Evolutionary conservation across 2,888 invertebrate genomes (phyloP).

Genomic region (Allacma fusca): DNA sequence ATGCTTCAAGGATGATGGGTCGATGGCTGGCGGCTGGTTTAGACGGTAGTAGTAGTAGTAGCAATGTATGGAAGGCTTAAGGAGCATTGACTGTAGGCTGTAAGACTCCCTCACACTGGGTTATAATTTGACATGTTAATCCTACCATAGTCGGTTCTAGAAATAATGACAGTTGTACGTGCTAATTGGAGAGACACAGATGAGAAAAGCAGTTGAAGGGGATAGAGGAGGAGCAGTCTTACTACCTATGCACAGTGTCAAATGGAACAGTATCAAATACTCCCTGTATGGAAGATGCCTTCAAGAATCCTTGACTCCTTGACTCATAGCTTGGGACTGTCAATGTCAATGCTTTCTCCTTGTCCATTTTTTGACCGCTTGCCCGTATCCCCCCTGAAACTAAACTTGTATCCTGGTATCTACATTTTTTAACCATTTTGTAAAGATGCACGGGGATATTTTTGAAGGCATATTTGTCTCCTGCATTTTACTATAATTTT

Average conservation of each 20-base stretch:
- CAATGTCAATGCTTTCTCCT: too few species aligned
- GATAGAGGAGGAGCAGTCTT: background rate
- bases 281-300: background rate
- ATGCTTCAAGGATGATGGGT: too few species aligned
- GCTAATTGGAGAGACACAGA: background rate
- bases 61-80: background rate
- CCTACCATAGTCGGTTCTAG: background rate
- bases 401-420: too few species aligned
- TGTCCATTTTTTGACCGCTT: too few species aligned
- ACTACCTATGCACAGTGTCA: background rate
- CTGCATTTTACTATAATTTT: too few species aligned
- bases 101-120: background rate
- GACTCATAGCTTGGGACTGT: background rate
- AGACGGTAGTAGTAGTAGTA: background rate
- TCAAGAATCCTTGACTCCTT: background rate
- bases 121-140: conserved; percentile 16
- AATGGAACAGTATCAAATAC: background rate
- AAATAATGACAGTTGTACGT: conserved; percentile 5
- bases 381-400: too few species aligned
- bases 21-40: too few species aligned
- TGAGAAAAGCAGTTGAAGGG: too few species aligned
- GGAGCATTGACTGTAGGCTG: conserved; percentile 1
- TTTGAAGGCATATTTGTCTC: too few species aligned
- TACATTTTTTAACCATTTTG: too few species aligned
- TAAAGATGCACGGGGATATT: too few species aligned